These are phyloP conservation scores for Noctua janthina DNA, from an alignment of 2,888 invertebrate species.

Conservation along the genomic window DNA sequence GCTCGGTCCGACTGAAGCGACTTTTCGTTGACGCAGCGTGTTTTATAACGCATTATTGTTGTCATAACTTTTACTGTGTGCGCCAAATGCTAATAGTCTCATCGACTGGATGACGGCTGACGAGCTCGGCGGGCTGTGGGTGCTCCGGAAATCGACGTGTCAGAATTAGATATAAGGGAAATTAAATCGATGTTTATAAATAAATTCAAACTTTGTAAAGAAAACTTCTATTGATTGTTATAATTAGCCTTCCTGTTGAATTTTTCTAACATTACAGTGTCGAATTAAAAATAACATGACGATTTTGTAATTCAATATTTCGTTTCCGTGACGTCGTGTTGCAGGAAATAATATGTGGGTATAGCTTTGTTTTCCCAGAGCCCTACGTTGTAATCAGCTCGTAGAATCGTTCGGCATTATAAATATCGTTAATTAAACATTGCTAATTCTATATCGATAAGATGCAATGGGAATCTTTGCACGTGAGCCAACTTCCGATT, in stretches of 20 bases:
- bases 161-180: slow-evolving; percentile 26
- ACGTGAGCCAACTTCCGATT: slow-evolving; percentile 19
- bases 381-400: not conserved
- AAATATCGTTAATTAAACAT: slow-evolving; percentile 12
- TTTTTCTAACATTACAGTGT: not conserved
- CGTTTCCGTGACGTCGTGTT: slow-evolving; percentile 11
- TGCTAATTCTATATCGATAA: slow-evolving; percentile 5
- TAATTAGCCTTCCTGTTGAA: slow-evolving; percentile 18
- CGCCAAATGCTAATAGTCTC: slow-evolving; percentile 59
- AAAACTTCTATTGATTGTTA: slow-evolving; percentile 22
- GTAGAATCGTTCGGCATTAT: slow-evolving; percentile 8
- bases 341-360: not conserved
- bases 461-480: not conserved
- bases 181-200: slow-evolving; percentile 36
- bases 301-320: slow-evolving; percentile 8
- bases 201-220: slow-evolving; percentile 13
- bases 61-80: slow-evolving; percentile 86
- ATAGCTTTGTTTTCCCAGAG: slow-evolving; percentile 7
- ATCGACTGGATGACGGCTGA: slow-evolving; percentile 22
- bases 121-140: slow-evolving; percentile 33
- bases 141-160: slow-evolving; percentile 54
- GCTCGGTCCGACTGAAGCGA: slow-evolving; percentile 85
- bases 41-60: slow-evolving; percentile 89
- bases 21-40: slow-evolving; percentile 83
- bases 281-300: slow-evolving; percentile 6